These are phyloP conservation scores for Colletes latitarsis DNA, from an alignment of 1,140 invertebrate species.

Conservation along the genomic window DNA sequence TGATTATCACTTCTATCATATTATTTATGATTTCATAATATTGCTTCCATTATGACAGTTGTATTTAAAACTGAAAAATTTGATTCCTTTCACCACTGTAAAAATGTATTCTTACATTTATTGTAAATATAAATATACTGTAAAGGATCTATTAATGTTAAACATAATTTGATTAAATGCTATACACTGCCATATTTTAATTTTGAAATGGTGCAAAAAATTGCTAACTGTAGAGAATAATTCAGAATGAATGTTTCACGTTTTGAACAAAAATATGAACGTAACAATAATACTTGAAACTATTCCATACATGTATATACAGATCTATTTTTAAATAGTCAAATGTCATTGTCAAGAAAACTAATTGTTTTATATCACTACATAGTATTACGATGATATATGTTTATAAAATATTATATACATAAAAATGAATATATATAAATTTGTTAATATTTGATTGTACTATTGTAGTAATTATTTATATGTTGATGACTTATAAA, in stretches of 20 bases:
- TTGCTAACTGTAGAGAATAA: not conserved
- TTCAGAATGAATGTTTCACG: conserved; percentile 6
- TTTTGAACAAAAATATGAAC: conserved; percentile 31
- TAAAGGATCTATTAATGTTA: not conserved
- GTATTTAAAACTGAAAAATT: not conserved
- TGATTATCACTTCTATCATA: not conserved
- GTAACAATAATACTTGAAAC: not conserved
- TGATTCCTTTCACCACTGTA: not conserved
- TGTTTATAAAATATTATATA: conserved; percentile 16
- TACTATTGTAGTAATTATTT: conserved; percentile 1
- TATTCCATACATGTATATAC: conserved; percentile 20
- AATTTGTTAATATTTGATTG: conserved; percentile 6
- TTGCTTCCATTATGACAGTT: not conserved
- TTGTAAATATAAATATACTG: conserved; percentile 2
- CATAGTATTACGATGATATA: conserved; percentile 20
- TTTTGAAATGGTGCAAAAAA: not conserved
- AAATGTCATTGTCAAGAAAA: conserved; percentile 38
- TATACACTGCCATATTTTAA: conserved; percentile 26
- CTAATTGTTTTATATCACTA: conserved; percentile 28
- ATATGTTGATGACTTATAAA: conserved; percentile 9
- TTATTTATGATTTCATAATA: not conserved
- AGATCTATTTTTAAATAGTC: not conserved
- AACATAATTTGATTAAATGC: conserved; percentile 2
- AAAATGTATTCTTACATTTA: not conserved
- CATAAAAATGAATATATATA: conserved; percentile 1